Evolutionary conservation across 2,797 vertebrate genomes (phyloP).

Genomic region (Ciconia nigra): DNA sequence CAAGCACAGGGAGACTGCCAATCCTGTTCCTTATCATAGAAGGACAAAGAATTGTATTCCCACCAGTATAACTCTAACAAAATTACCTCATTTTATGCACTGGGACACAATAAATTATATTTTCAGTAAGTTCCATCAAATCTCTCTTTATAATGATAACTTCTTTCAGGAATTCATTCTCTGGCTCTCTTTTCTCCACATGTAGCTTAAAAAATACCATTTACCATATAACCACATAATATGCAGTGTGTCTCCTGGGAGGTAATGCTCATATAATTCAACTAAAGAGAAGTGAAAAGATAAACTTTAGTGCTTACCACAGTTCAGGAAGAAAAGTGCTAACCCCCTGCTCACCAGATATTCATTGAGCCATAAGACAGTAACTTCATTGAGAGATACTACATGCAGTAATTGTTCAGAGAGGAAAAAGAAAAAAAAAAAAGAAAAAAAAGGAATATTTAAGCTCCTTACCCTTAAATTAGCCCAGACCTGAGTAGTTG

Average conservation of each 20-base stretch:
- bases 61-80: not conserved
- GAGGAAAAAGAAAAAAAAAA: fast-evolving
- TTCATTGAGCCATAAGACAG: not conserved
- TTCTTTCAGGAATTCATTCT: not conserved
- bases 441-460: fast-evolving
- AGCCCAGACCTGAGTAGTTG: not conserved
- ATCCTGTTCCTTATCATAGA: not conserved
- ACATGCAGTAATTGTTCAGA: not conserved
- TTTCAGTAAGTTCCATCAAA: not conserved
- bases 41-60: not conserved
- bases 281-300: not conserved
- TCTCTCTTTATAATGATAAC: not conserved
- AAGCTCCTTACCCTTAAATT: not conserved
- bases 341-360: not conserved
- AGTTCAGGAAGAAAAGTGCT: not conserved
- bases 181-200: not conserved
- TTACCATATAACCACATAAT: not conserved
- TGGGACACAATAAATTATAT: not conserved
- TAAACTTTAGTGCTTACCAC: not conserved
- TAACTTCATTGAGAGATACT: not conserved
- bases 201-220: not conserved
- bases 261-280: not conserved
- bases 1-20: not conserved
- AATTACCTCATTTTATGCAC: not conserved
- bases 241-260: not conserved